These are phyloP conservation scores for Numida meleagris DNA, from an alignment of 2,113 vertebrate genomes.

Conservation along the genomic window DNA sequence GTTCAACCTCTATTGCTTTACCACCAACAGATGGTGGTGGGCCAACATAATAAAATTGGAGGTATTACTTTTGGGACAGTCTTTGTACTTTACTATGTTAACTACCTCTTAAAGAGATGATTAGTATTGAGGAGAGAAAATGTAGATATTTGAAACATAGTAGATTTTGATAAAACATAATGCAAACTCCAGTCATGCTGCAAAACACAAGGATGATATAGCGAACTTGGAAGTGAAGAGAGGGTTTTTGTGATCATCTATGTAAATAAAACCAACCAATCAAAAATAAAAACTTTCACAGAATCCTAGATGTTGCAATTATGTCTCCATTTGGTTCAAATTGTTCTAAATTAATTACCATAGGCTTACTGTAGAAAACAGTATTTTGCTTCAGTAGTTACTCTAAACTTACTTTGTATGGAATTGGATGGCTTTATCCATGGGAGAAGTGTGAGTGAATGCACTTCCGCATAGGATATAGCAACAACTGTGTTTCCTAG, in stretches of 20 bases:
- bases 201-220: not conserved
- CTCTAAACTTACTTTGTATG: not conserved
- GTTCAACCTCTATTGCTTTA: no score
- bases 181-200: not conserved
- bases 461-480: not conserved
- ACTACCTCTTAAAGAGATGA: not conserved
- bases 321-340: conserved; percentile 2
- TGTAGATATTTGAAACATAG: not conserved
- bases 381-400: not conserved
- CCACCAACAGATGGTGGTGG: no score
- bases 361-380: not conserved
- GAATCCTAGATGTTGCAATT: not conserved
- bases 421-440: not conserved
- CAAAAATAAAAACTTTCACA: not conserved
- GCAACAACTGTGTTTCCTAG: not conserved
- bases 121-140: not conserved
- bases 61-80: no score
- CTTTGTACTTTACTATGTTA: not conserved
- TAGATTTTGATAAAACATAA: not conserved
- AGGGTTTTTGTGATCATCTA: not conserved
- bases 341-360: not conserved
- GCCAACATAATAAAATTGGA: no score
- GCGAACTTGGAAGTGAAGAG: not conserved
- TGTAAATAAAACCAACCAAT: not conserved
- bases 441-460: not conserved